phyloP scores from a whole-genome alignment of 2,888 invertebrate genomes.

The Caenorhabditis virilis region DNA sequence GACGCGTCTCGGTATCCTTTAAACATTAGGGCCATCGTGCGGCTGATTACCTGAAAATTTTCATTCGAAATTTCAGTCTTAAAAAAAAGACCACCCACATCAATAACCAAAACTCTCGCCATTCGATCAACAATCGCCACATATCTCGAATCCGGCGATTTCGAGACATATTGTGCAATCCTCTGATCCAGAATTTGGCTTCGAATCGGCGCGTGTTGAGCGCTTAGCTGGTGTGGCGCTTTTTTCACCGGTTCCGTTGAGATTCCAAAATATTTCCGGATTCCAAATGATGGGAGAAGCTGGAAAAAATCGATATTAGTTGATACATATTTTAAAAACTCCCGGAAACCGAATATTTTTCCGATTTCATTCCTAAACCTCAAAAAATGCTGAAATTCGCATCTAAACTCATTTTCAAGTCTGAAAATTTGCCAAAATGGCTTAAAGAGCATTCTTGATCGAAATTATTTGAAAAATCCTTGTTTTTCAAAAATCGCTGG shows the following conservation, averaged over 20 bases:
- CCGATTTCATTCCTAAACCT: no score
- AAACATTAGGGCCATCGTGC: conserved; percentile 83
- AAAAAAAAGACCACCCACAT: conserved; percentile 72
- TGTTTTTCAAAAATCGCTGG: no score
- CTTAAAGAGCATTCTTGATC: no score
- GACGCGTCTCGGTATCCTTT: conserved; percentile 93
- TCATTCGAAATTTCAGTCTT: background rate
- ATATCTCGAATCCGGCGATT: conserved; percentile 20
- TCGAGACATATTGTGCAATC: conserved; percentile 23
- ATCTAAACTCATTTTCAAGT: no score
- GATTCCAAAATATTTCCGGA: conserved; percentile 62
- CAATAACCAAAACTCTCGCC: conserved; percentile 85
- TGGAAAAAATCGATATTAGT: conserved; percentile 7
- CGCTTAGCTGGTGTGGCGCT: conserved; percentile 24
- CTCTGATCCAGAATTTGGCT: conserved; percentile 29
- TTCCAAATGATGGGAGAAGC: conserved; percentile 59
- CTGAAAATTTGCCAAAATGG: no score
- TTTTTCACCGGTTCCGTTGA: conserved; percentile 49
- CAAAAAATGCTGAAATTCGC: no score
- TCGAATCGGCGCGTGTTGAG: conserved; percentile 22
- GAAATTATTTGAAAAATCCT: no score
- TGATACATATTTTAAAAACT: no score
- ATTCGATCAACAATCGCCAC: conserved; percentile 68
- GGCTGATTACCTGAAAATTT: conserved; percentile 72
- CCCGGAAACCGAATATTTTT: no score